Base-by-base conservation (phyloP, 2,797 vertebrate genomes). In the Spinibarbus caldwelli region DNA sequence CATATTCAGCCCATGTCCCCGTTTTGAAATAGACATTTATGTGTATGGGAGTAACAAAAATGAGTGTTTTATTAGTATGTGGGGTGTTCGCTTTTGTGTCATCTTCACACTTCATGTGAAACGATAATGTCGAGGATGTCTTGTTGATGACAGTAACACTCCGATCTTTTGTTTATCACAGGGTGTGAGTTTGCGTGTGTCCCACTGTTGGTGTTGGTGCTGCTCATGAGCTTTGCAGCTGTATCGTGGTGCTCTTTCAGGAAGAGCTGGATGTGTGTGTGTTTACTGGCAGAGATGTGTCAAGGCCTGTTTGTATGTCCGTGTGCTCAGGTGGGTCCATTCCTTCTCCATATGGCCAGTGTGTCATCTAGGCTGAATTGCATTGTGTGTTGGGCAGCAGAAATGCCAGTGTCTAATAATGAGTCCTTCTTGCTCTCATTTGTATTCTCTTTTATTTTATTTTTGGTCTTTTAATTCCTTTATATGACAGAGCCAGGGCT, bases 171-270 rank as follows among this genome's bases (percentile, higher is more conserved):
- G 83, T 89, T 90, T 89, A 90, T 91, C 89, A 86, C 87, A 88
- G 87, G 36, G 68, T 82, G 80, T 81, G 9, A 66, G 36, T 80
- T 54, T 79, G 72, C 52, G n/a, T 41, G 67, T 64, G 79, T 78
- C 72, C 89, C 82, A 78, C 84, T 88, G 90, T 85, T 85, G 82
- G 87, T 89, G 91, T 86, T 86, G 78, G 76, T 79, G 84, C 47
- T 82, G 78, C 90, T 94, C 91, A 89, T 91, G 93, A 90, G 93
- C 93, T 91, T 93, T 92, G 90, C 94, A 95, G 93, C 93, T 95
- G 93, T 90, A 92, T 91, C 91, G 88, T 92, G 90, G 90, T 91
- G 85, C 90, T 91, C 87, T 95, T 95, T 94, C 93, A 93, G 94
- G 93, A 95, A 95, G 90, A 91, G 89, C 88, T 92, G 91, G 91